Conservation (phyloP, 2,888 invertebrate species). For the Chrysolina haemoptera region DNA sequence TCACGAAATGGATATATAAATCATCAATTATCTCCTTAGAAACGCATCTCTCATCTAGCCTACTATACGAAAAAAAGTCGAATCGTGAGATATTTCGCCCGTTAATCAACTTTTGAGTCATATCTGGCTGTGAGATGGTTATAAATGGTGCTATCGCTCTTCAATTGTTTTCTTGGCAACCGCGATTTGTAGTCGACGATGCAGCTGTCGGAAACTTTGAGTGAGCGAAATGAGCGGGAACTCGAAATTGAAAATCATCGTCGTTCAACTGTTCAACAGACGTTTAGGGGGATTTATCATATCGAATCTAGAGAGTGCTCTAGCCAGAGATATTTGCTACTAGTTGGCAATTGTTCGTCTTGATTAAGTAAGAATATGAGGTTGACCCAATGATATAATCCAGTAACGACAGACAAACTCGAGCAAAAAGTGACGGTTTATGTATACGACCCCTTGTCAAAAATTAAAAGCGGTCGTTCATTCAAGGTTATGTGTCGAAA, state of each 20-base stretch:
- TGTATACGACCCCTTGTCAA: too few relatives aligned
- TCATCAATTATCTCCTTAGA: slow-evolving; percentile 44
- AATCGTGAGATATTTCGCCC: slow-evolving; percentile 41
- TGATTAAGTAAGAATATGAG: background rate
- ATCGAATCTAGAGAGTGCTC: slow-evolving; percentile 9
- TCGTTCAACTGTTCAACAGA: background rate
- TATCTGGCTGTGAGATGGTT: slow-evolving; percentile 30
- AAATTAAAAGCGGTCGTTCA: too few relatives aligned
- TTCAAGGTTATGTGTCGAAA: too few relatives aligned
- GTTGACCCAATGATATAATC: too few relatives aligned
- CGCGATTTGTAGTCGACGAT: slow-evolving; percentile 10
- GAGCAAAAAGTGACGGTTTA: too few relatives aligned
- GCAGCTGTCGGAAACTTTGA: slow-evolving; percentile 22
- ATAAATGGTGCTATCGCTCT: slow-evolving; percentile 32
- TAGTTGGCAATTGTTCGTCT: background rate
- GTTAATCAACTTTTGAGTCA: slow-evolving; percentile 39
- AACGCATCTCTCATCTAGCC: slow-evolving; percentile 21
- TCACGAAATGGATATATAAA: slow-evolving; percentile 41
- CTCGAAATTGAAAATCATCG: slow-evolving; percentile 9
- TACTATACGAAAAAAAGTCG: slow-evolving; percentile 39
- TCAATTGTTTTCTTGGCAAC: slow-evolving; percentile 32
- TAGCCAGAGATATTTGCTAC: background rate
- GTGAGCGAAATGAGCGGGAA: slow-evolving; percentile 7
- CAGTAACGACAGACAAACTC: too few relatives aligned
- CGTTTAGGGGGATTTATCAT: slow-evolving; percentile 1